phyloP scores from a whole-genome alignment of 2,113 vertebrate genomes.

The Pardalotus punctatus region DNA sequence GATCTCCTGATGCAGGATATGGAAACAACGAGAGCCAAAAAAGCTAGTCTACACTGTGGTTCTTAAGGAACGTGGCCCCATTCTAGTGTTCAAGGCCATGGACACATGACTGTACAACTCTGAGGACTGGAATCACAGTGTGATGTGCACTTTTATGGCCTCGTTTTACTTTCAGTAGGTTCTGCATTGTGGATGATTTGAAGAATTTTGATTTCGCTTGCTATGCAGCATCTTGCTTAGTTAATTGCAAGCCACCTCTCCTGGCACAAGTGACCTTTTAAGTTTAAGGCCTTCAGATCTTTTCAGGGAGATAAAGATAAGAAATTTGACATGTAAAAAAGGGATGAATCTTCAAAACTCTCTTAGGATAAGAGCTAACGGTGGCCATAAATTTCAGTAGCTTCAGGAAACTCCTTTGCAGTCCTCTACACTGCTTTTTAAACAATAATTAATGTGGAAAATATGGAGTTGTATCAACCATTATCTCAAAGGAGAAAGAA shows the following conservation, averaged over 20 bases:
- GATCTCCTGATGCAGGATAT: neutral
- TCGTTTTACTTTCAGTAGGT: neutral
- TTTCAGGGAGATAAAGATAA: neutral
- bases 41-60: neutral
- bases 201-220: neutral
- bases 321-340: neutral
- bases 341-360: neutral
- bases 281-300: neutral
- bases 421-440: neutral
- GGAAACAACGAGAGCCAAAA: neutral
- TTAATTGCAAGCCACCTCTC: neutral
- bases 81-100: neutral
- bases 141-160: neutral
- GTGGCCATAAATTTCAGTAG: neutral
- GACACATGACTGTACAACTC: rapidly evolving
- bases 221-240: neutral
- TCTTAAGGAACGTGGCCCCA: neutral
- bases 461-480: neutral
- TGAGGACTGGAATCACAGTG: neutral
- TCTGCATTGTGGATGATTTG: neutral
- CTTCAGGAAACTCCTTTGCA: neutral
- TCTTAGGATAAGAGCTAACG: neutral
- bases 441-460: neutral
- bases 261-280: neutral
- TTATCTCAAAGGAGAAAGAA: neutral